A percentile compares a stretch with the other conserved stretches of the same genome.
These are phyloP conservation scores for Chymomyza costata DNA, from an alignment of 1,140 invertebrate species.

Conservation along the genomic window DNA sequence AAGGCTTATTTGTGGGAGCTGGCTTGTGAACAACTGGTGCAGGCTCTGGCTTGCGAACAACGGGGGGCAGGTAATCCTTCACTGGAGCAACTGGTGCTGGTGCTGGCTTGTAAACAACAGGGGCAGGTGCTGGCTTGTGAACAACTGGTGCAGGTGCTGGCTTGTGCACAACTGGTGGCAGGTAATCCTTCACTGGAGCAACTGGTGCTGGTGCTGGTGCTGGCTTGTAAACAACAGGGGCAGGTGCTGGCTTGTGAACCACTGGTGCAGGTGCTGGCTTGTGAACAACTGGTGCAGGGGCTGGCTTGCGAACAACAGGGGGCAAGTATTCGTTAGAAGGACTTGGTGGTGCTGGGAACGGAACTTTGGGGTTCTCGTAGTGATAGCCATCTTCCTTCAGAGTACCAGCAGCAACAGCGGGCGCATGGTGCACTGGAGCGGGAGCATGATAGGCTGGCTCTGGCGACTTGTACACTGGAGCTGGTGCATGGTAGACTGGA, in stretches of 20 bases:
- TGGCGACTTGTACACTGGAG: constrained; percentile 14
- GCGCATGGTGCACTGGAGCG: constrained; percentile 6
- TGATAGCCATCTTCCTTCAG: constrained; percentile 57
- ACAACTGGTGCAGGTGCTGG: constrained; percentile 13
- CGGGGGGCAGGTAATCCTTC: constrained; percentile 11
- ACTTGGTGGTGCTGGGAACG: constrained; percentile 16
- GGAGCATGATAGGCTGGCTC: constrained; percentile 2
- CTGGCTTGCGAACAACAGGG: constrained; percentile 4
- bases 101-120: constrained; percentile 10
- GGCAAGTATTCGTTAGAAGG: constrained; percentile 15
- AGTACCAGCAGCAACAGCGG: constrained; percentile 24
- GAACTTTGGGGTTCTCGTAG: constrained; percentile 32
- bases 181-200: constrained; percentile 19
- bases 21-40: constrained; percentile 12
- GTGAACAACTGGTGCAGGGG: constrained; percentile 7
- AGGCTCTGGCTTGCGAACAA: constrained; percentile 32
- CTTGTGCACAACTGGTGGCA: constrained; percentile 22
- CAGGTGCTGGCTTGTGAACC: constrained; percentile 5
- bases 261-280: constrained; percentile 3
- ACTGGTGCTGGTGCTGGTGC: constrained; percentile 12
- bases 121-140: constrained; percentile 17
- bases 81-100: constrained; percentile 23
- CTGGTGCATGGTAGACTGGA: constrained; percentile 13
- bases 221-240: constrained; percentile 7
- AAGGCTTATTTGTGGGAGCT: not conserved